Percentiles rank a stretch among this genome's conserved stretches.
Conservation (phyloP, 2,797 vertebrate species). For the Poecilia picta region DNA sequence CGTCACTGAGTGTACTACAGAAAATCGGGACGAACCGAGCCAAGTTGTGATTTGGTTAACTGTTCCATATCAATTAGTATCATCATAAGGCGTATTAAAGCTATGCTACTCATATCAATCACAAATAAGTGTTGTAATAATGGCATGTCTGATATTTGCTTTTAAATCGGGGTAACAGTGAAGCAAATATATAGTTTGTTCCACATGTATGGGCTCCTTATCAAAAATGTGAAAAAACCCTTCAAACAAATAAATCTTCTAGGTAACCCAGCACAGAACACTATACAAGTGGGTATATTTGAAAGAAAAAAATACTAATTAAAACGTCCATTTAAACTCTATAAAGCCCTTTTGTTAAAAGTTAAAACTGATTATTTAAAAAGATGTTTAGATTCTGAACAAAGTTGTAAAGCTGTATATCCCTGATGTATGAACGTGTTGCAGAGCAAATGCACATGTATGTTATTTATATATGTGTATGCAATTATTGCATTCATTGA, state of each 20-base stretch:
- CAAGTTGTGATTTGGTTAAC: background rate
- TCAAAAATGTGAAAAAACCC: background rate
- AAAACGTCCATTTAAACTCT: background rate
- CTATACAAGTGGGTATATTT: background rate
- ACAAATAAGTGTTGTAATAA: background rate
- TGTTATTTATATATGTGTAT: too few species aligned
- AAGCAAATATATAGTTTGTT: background rate
- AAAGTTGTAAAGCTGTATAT: background rate
- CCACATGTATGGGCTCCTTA: background rate
- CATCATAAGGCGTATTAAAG: background rate
- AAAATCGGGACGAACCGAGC: background rate
- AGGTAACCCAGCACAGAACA: background rate
- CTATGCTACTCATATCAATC: background rate
- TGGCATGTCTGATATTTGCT: background rate
- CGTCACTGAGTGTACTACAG: background rate
- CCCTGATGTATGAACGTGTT: background rate
- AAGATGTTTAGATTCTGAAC: background rate
- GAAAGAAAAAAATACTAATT: background rate
- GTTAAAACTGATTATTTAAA: background rate
- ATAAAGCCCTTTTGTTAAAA: background rate
- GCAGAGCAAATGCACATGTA: background rate
- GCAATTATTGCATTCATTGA: too few species aligned
- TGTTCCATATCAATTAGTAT: background rate
- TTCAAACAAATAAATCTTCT: background rate
- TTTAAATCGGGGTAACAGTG: background rate